Conservation (phyloP, 2,113 vertebrate genomes). For the Eptesicus fuscus region DNA sequence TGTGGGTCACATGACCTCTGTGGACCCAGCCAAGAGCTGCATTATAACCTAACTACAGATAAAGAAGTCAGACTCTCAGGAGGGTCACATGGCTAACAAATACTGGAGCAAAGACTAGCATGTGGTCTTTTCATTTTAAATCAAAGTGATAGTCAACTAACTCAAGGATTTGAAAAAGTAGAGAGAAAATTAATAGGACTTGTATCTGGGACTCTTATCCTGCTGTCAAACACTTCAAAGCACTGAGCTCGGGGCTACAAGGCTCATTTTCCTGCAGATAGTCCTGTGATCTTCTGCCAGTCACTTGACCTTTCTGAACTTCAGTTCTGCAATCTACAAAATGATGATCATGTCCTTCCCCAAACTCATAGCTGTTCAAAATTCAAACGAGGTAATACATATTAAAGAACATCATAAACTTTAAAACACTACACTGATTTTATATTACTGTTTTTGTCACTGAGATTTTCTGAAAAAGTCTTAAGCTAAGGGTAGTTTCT, state of each 20-base stretch:
- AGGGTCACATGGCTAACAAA: not conserved
- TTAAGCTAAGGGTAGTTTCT: not conserved
- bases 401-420: not conserved
- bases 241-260: not conserved
- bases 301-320: slow-evolving; percentile 14
- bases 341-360: not conserved
- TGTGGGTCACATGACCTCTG: not conserved
- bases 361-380: not conserved
- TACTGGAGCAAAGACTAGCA: not conserved
- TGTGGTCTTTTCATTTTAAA: not conserved
- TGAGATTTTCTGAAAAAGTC: not conserved
- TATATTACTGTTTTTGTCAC: not conserved
- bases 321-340: not conserved
- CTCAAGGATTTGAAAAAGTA: not conserved
- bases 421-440: not conserved
- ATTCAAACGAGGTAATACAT: not conserved
- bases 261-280: not conserved
- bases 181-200: not conserved
- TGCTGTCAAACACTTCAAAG: not conserved
- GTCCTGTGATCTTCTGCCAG: not conserved
- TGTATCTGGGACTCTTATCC: not conserved
- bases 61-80: not conserved
- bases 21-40: not conserved
- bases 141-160: not conserved
- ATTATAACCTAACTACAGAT: not conserved